Conservation (phyloP, 2,797 vertebrate species). For the Phoebastria nigripes region DNA sequence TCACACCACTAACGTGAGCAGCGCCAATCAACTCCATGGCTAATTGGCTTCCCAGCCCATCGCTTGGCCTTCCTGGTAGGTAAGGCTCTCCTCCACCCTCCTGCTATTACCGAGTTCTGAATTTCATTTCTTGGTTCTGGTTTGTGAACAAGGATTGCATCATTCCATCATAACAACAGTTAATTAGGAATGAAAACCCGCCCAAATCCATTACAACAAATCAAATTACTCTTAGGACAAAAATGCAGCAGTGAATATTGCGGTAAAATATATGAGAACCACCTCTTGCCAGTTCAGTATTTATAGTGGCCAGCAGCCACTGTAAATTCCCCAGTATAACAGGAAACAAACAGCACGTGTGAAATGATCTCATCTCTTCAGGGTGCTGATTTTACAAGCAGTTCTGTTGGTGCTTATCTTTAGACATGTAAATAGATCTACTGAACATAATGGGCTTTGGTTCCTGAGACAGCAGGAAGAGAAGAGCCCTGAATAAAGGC, state of each 20-base stretch:
- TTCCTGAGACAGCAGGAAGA: not conserved
- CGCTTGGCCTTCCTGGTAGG: not conserved
- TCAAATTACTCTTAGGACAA: slow-evolving; percentile 1
- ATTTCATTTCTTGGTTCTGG: not conserved
- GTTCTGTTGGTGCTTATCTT: slow-evolving; percentile 17
- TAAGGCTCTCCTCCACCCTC: not conserved
- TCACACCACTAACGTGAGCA: not conserved
- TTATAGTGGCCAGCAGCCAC: slow-evolving; percentile 44
- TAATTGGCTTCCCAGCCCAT: not conserved
- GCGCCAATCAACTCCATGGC: rapidly evolving
- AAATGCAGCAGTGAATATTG: not conserved
- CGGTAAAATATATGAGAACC: slow-evolving; percentile 2
- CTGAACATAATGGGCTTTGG: not conserved
- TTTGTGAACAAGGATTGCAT: not conserved
- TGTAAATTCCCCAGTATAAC: not conserved
- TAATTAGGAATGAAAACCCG: slow-evolving; percentile 23
- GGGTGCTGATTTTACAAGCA: slow-evolving; percentile 19
- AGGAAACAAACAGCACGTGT: slow-evolving; percentile 41
- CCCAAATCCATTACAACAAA: slow-evolving; percentile 14
- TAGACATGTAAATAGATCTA: not conserved
- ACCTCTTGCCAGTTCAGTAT: slow-evolving; percentile 14
- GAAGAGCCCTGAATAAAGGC: not conserved
- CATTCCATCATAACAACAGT: not conserved
- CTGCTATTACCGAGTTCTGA: not conserved
- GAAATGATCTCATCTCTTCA: slow-evolving; percentile 40